A percentile compares a stretch with the other conserved stretches of the same genome.
These are phyloP conservation scores for Sinella curviseta DNA, from an alignment of 1,140 invertebrate genomes.

Conservation along the genomic window DNA sequence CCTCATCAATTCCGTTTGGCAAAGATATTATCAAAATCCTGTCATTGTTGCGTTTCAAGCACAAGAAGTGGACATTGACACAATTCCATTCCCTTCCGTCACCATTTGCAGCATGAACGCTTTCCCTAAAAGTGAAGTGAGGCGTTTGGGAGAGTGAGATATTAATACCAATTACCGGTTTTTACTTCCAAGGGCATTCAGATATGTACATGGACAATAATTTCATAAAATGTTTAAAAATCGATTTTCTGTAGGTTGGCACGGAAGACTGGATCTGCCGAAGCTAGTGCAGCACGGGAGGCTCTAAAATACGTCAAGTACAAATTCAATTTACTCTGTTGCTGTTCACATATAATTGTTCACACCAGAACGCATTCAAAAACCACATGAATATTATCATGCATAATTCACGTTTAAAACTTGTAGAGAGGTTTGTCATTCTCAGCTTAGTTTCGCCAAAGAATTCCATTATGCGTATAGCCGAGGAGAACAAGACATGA, in stretches of 20 bases:
- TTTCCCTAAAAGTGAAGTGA: neutral
- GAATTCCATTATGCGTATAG: conserved; percentile 18
- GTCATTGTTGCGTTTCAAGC: conserved; percentile 62
- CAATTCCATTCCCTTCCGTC: conserved; percentile 46
- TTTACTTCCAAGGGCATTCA: too few species aligned
- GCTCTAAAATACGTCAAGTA: neutral
- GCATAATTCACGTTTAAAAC: conserved; percentile 8
- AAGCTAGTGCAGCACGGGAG: neutral
- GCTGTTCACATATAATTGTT: too few species aligned
- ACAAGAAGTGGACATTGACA: conserved; percentile 35
- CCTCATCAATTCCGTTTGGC: conserved; percentile 59
- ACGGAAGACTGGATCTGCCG: neutral
- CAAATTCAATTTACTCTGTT: neutral
- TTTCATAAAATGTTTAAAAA: too few species aligned
- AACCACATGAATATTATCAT: neutral
- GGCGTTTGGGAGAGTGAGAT: neutral
- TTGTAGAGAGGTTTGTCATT: conserved; percentile 21
- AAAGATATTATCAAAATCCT: conserved; percentile 61
- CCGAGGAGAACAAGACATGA: conserved; percentile 1
- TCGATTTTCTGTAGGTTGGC: neutral
- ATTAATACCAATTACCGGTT: too few species aligned
- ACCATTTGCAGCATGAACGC: conserved; percentile 48
- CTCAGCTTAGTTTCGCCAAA: conserved; percentile 34
- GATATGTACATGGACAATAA: too few species aligned
- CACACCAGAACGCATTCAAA: too few species aligned